Evolutionary conservation across 2,888 invertebrate genomes (phyloP), one percentile per base, ranked within the genome.

Genomic region (Acronicta alni): DNA sequence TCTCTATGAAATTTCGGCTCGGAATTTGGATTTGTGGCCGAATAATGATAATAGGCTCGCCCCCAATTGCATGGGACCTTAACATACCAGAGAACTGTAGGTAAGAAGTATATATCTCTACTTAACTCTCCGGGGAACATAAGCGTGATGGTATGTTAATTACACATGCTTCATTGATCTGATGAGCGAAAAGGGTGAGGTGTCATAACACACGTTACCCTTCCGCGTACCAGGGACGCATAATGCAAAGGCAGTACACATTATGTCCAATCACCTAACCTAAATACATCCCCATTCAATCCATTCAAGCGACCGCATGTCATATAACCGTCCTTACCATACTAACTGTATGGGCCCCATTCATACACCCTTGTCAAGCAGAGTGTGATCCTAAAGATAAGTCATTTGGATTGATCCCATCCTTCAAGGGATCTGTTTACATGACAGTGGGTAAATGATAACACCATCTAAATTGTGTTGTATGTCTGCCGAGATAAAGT

Each of bases 321-420:
- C 74, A 69, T 32, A 35, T 10, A 30, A 30, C 30, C 26, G 18
- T 47, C 42, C 45, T 17, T 16, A 30, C 57, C 41, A 48, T 17
- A 55, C 59, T 55, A 49, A 65, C 55, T 60, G 49, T 56, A 47
- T 56, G 32, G 55, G 32, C 39, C 69, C 63, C 77, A 73, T 75
- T 79, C 77, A 79, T 62, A 69, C 59, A 86, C 88, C 89, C 88
- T 81, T 80, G 87, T 88, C 88, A 88, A 72, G 56, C 57, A 46
- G 67, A 58, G 52, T 73, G 65, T 73, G 79, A 81, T 82, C 69
- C 80, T 62, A 64, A 53, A 67, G 86, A 86, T 87, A 86, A 83
- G 81, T 80, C 83, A 82, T 79, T 78, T 58, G 65, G 70, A 59
- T 63, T 75, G 75, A 81, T 81, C 71, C 70, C 43, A 45, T 58